Percentiles rank a stretch among this genome's conserved stretches.
Conservation (phyloP, 2,113 vertebrate species). For the Echinops telfairi region DNA sequence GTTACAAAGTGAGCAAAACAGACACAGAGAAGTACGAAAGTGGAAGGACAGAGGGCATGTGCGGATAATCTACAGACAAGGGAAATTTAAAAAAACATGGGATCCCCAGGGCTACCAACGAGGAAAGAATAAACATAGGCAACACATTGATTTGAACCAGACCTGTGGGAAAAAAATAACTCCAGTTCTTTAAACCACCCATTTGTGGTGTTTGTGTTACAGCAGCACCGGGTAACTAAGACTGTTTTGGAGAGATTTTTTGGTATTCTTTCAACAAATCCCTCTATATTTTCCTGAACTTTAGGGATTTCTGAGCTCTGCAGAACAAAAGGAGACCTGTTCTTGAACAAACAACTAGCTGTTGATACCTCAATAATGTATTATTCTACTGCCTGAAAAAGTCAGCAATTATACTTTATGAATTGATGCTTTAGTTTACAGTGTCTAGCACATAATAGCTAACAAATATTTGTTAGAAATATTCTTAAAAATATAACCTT, state of each 20-base stretch:
- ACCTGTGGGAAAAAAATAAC: background rate
- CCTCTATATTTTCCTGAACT: background rate
- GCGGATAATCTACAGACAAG: background rate
- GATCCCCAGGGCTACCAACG: background rate
- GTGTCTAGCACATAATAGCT: background rate
- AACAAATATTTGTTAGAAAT: slow-evolving; percentile 27
- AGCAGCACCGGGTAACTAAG: background rate
- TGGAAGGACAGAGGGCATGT: background rate
- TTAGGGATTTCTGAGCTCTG: background rate
- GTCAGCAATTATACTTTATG: background rate
- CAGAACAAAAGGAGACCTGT: slow-evolving; percentile 2
- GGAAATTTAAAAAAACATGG: background rate
- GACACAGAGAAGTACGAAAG: background rate
- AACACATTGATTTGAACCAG: background rate
- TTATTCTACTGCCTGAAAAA: background rate
- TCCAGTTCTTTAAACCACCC: background rate
- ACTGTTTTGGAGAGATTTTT: slow-evolving; percentile 1
- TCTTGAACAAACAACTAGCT: background rate
- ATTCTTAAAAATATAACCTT: background rate
- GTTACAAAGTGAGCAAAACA: background rate
- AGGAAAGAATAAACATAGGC: background rate
- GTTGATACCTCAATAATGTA: background rate
- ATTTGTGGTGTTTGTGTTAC: background rate
- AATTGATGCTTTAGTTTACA: background rate
- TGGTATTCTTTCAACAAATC: slow-evolving; percentile 36